phyloP scores from a whole-genome alignment of 2,888 invertebrate genomes.

The Lutraria lutraria region DNA sequence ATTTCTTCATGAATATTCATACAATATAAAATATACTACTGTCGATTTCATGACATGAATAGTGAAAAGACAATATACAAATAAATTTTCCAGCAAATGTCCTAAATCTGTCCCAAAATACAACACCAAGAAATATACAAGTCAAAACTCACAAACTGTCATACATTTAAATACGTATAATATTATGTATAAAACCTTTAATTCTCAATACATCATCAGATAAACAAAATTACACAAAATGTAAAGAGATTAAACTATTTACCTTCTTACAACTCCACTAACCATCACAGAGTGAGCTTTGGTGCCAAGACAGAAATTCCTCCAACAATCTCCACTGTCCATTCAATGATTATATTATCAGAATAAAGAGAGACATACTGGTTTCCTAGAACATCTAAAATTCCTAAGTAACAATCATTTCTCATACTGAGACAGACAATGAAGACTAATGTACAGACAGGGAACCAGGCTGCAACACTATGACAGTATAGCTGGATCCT shows the following conservation, averaged over 20 bases:
- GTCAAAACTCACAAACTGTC: too few species aligned
- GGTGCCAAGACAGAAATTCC: not conserved
- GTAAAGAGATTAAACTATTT: not conserved
- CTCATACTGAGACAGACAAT: not conserved
- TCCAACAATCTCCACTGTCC: not conserved
- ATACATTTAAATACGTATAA: too few species aligned
- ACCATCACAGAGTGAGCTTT: not conserved
- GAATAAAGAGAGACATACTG: not conserved
- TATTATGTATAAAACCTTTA: too few species aligned
- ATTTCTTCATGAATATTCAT: too few species aligned
- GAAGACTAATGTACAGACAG: not conserved
- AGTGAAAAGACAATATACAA: too few species aligned
- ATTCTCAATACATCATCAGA: too few species aligned
- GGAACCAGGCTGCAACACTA: not conserved
- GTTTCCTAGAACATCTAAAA: slow-evolving; percentile 9
- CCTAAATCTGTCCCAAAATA: not conserved
- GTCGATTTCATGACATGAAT: too few species aligned
- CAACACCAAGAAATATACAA: not conserved
- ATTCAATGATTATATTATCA: not conserved
- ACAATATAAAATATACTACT: too few species aligned
- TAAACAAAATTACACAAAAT: not conserved
- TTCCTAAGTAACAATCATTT: slow-evolving; percentile 3
- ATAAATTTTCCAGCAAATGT: not conserved
- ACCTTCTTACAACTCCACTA: not conserved
- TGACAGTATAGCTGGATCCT: not conserved